Conservation (phyloP, 2,113 vertebrate genomes). For the Lanius ludovicianus region DNA sequence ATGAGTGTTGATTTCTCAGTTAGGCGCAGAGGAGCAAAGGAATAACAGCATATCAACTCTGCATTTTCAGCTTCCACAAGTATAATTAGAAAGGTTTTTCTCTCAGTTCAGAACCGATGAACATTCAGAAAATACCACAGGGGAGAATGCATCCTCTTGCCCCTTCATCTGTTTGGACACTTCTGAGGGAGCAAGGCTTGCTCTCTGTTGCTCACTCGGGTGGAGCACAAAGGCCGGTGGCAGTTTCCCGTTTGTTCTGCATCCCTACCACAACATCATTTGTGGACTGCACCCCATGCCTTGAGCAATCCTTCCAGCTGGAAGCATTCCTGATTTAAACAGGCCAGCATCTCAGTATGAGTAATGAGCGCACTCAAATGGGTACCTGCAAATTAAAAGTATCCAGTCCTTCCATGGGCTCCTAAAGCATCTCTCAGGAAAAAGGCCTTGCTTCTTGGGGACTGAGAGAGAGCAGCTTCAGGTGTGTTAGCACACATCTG, state of each 20-base stretch:
- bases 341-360: not conserved
- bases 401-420: not conserved
- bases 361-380: not conserved
- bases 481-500: not conserved
- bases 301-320: not conserved
- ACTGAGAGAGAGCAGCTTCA: not conserved
- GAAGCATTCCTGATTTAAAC: not conserved
- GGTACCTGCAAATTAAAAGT: not conserved
- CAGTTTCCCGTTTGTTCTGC: not conserved
- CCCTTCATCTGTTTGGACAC: not conserved
- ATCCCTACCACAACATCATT: not conserved
- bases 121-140: not conserved
- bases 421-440: not conserved
- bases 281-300: not conserved
- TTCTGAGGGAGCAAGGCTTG: not conserved
- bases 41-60: not conserved
- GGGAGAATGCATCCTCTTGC: not conserved
- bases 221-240: not conserved
- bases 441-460: not conserved
- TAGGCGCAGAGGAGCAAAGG: not conserved
- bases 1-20: not conserved
- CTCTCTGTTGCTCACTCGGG: not conserved
- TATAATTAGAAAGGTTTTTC: not conserved
- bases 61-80: not conserved
- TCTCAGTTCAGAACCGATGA: not conserved